Evolutionary conservation across 2,888 invertebrate genomes (phyloP).

Genomic region (Cyrtodaria siliqua): DNA sequence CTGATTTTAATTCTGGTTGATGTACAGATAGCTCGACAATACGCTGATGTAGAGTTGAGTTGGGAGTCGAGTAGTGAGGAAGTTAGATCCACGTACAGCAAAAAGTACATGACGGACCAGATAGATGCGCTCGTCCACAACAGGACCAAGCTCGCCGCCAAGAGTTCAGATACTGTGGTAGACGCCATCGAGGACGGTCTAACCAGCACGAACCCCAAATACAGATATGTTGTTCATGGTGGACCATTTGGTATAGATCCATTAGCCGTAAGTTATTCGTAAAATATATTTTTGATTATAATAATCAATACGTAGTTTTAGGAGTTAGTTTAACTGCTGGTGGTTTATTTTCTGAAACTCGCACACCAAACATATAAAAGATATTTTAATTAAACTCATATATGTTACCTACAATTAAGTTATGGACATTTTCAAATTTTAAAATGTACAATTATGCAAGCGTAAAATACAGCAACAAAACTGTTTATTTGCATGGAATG

Average conservation of each 20-base stretch:
- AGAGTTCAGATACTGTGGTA: conserved; percentile 65
- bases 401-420: too few species aligned
- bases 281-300: too few species aligned
- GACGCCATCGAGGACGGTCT: conserved; percentile 69
- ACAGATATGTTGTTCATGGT: conserved; percentile 61
- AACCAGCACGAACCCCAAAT: conserved; percentile 54
- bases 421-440: too few species aligned
- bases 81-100: conserved; percentile 40
- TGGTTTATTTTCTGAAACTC: too few species aligned
- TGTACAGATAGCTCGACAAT: conserved; percentile 38
- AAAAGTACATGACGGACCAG: conserved; percentile 44
- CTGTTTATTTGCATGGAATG: too few species aligned
- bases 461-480: too few species aligned
- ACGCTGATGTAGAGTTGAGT: conserved; percentile 24
- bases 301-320: too few species aligned
- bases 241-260: conserved; percentile 55
- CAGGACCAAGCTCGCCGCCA: conserved; percentile 32
- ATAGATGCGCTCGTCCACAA: conserved; percentile 25
- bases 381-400: too few species aligned
- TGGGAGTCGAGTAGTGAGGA: conserved; percentile 31
- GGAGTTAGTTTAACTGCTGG: too few species aligned
- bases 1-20: too few species aligned
- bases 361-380: too few species aligned
- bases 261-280: conserved; percentile 45
- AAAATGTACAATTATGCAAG: too few species aligned